Base-by-base conservation (phyloP, 2,888 invertebrate species). In the Asteroscopus sphinx region DNA sequence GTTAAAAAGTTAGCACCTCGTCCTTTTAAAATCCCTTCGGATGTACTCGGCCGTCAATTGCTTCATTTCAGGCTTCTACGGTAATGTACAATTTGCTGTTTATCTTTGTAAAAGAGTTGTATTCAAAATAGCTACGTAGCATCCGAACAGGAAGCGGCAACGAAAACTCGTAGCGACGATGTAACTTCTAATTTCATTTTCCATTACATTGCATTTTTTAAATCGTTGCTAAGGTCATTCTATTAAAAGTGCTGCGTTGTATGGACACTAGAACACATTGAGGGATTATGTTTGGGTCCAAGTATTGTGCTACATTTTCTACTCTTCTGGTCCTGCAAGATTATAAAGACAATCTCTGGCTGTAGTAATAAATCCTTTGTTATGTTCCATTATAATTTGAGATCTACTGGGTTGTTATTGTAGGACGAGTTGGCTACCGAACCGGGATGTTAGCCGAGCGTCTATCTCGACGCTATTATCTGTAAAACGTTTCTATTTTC, bases 361-460 rank as follows among this genome's bases (percentile, higher is more conserved):
- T 56, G 57, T 56, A 35, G 55, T 41, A 63, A 68, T 64, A 64
- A 63, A 63, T 63, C 60, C 41, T 54, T 60, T 53, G 56, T 55
- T 51, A 61, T 66, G 39, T 57, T 66, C 66, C 53, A 66, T 64
- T 72, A 66, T 66, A 66, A 66, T 75, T 59, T 68, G 48, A 42
- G 52, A 65, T 61, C 47, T 33, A 32, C 44, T 44, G 46, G 49
- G 33, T 65, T 70, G 68, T 73, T 73, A 68, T 72, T 75, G 41
- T 68, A 72, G 60, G 73, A 61, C 40, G 56, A 54, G 60, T 26
- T 30, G 41, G 32, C 28, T 52, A 37, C 44, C 21, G 28, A 17
- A 36, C 42, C 25, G 40, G 35, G 21, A 58, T 36, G 17, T 40
- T 51, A 52, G 30, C 30, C 25, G 39, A 26, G n/a, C 36, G 21